Evolutionary conservation across 2,888 invertebrate genomes (phyloP).

Genomic region (Torymus auratus): DNA sequence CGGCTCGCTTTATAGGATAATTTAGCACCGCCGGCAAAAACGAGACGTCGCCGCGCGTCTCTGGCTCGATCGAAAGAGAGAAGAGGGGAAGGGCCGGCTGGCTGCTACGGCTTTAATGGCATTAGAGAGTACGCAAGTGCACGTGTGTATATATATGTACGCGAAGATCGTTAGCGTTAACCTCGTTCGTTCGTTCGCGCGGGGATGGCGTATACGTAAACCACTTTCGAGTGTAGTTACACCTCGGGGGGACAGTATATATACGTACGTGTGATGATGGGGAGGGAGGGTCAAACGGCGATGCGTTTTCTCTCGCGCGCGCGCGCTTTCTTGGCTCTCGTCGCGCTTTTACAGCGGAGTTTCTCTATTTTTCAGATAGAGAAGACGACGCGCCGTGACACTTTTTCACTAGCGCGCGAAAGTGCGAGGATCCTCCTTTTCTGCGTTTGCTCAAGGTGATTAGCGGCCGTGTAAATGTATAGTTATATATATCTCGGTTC

Average conservation of each 20-base stretch:
- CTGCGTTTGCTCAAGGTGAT: no score
- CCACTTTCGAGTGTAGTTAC: conserved; percentile 36
- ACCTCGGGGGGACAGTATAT: no score
- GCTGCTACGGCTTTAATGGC: conserved; percentile 23
- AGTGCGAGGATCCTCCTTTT: no score
- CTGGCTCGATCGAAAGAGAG: neutral
- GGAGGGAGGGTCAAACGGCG: conserved; percentile 28
- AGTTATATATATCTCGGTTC: no score
- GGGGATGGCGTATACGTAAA: conserved; percentile 2
- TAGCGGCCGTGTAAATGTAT: no score
- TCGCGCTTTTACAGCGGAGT: neutral
- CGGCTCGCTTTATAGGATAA: conserved; percentile 13
- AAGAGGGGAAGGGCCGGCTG: neutral
- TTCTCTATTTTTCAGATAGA: conserved; percentile 48
- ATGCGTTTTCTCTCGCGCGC: conserved; percentile 41
- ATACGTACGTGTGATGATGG: no score
- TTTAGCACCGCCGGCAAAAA: neutral
- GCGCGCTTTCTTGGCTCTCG: conserved; percentile 23
- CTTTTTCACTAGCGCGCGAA: conserved; percentile 24
- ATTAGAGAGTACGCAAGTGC: conserved; percentile 51
- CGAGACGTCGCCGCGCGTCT: neutral
- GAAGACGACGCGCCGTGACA: conserved; percentile 26
- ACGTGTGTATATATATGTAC: conserved; percentile 14
- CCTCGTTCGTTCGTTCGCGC: conserved; percentile 62
- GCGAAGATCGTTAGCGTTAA: conserved; percentile 65